These are phyloP conservation scores for cattle (Bos taurus) DNA, from an alignment of 2,113 vertebrate species.

Conservation along the genomic window DNA sequence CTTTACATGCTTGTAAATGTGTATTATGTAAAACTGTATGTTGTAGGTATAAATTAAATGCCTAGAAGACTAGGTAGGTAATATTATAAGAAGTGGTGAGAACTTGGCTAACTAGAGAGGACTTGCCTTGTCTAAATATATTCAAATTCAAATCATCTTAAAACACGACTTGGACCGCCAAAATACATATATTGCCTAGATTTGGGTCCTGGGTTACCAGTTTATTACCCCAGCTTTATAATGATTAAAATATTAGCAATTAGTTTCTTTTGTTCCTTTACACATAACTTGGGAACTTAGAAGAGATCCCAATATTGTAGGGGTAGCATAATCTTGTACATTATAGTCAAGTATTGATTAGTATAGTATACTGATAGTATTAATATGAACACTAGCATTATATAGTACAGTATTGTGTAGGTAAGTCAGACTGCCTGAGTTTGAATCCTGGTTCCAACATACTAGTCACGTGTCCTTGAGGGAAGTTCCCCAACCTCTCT, in stretches of 20 bases:
- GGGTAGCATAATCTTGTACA: neutral
- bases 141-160: slow-evolving; percentile 14
- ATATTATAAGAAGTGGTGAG: neutral
- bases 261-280: neutral
- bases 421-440: neutral
- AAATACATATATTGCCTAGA: neutral
- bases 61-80: neutral
- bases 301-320: neutral
- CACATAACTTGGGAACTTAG: neutral
- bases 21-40: neutral
- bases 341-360: neutral
- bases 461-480: neutral
- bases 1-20: neutral
- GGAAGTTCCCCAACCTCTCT: neutral
- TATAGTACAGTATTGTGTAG: neutral
- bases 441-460: neutral
- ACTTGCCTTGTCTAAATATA: neutral
- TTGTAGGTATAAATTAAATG: neutral
- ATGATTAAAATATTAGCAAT: neutral
- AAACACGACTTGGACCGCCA: neutral
- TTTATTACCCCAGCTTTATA: neutral
- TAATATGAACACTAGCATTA: neutral
- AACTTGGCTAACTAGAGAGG: neutral
- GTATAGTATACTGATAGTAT: too few species aligned
- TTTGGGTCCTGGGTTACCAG: neutral